phyloP scores from a whole-genome alignment of 2,797 vertebrate species.

The Sebastes cheni region DNA sequence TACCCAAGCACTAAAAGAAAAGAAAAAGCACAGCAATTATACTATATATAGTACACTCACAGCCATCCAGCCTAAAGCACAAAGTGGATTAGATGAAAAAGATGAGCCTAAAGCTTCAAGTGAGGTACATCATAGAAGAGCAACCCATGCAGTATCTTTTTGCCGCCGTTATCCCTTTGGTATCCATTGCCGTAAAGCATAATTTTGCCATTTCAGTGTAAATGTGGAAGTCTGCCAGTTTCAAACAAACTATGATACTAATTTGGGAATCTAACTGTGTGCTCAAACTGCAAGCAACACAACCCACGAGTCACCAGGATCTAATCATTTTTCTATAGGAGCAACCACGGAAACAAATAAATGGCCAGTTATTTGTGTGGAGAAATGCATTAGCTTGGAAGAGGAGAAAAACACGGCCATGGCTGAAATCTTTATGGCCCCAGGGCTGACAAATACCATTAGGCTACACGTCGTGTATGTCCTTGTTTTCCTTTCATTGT shows the following conservation, averaged over 20 bases:
- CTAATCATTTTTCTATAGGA: background rate
- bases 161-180: constrained; percentile 17
- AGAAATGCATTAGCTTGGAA: background rate
- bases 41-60: constrained; percentile 9
- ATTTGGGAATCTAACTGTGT: constrained; percentile 2
- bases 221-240: background rate
- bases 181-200: constrained; percentile 6
- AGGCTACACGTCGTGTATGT: background rate
- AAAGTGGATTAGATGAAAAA: constrained; percentile 5
- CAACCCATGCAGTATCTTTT: background rate
- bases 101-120: constrained; percentile 4
- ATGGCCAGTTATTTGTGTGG: background rate
- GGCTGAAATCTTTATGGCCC: background rate
- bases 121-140: constrained; percentile 30
- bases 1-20: background rate
- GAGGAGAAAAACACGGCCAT: background rate
- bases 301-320: background rate
- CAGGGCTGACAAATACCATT: background rate
- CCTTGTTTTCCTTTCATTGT: background rate
- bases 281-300: constrained; percentile 18
- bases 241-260: background rate
- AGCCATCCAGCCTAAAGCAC: background rate
- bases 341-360: background rate
- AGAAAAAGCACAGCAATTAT: background rate
- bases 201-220: background rate